A percentile compares a stretch with the other conserved stretches of the same genome.
phyloP scores from a whole-genome alignment of 2,888 invertebrate species.

The Plebejus argus region DNA sequence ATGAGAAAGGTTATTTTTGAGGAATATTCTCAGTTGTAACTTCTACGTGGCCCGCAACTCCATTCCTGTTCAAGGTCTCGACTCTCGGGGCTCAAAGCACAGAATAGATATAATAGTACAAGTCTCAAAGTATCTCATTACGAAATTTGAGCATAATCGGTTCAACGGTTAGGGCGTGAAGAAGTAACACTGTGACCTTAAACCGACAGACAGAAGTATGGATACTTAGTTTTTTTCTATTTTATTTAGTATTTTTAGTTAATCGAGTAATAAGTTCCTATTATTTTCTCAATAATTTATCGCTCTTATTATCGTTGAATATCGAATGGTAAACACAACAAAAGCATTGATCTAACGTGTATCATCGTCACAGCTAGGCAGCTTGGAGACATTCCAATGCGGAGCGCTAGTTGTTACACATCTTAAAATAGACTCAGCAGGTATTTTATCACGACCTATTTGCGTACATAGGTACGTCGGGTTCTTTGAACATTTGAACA shows the following conservation, averaged over 20 bases:
- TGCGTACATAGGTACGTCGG: conserved; percentile 59
- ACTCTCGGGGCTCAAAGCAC: no score
- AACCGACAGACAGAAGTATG: no score
- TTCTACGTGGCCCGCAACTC: no score
- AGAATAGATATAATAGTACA: no score
- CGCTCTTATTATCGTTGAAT: not conserved
- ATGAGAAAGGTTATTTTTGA: not conserved
- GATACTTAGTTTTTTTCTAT: not conserved
- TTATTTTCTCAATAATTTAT: not conserved
- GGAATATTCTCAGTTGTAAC: not conserved
- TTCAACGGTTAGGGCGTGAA: no score
- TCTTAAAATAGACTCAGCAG: conserved; percentile 64
- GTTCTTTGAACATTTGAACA: conserved; percentile 40
- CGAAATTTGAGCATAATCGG: no score
- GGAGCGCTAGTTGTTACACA: conserved; percentile 62
- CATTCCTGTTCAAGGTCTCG: no score
- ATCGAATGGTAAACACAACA: conserved; percentile 40
- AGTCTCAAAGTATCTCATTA: no score
- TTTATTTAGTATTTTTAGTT: not conserved
- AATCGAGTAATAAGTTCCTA: not conserved
- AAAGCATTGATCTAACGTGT: conserved; percentile 37
- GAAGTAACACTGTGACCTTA: no score
- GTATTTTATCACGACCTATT: conserved; percentile 67
- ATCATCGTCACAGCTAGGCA: conserved; percentile 61
- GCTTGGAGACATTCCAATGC: conserved; percentile 74